Evolutionary conservation across 2,113 vertebrate genomes (phyloP), one percentile per base, ranked within the genome.

Genomic region (Peromyscus polionotus): DNA sequence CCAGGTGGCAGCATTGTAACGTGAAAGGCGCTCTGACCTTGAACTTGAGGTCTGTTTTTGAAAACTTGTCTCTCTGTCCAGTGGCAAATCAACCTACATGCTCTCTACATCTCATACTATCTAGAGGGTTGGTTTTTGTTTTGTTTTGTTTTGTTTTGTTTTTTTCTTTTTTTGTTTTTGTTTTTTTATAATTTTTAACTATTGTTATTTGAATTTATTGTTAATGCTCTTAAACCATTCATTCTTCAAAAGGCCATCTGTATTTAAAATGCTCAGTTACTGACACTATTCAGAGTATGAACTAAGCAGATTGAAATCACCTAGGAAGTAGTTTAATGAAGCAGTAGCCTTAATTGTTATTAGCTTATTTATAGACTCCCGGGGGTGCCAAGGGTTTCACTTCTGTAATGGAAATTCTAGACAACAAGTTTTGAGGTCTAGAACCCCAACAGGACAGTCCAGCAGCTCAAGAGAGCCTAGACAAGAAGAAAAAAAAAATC

Each of bases 1-100:
- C 97, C 20, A 96, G 98, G 89, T 98, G 98, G 98, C 97, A 98
- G 98, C 94, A 96, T 97, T n/a, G 51, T 20, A 96, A 67, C 86
- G 90, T 75, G 91, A 83, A 97, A 95, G 39, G 84, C 14, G 33
- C 75, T 94, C 73, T 70, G 61, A 59, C 28, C 39, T 81, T 65
- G 76, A 2, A 4, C 0, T 19, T 36, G 13, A 61, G 8, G 20
- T 28, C 8, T 11, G 5, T 26, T 88, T 26, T 36, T n/a, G 26
- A 91, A 88, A 95, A 81, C 68, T 59, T 33, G 26, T 88, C 20
- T 88, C 20, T 59, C 39, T 24, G 39, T 14, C 65, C 12, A 45
- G 22, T 14, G 7, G 90, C 59, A 70, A 93, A 89, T 88, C 22
- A 84, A 73, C 26, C 57, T 67, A 81, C 13, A 0, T 12, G 9